phyloP scores from a whole-genome alignment of 2,113 vertebrate genomes.

The Falco punctatus region DNA sequence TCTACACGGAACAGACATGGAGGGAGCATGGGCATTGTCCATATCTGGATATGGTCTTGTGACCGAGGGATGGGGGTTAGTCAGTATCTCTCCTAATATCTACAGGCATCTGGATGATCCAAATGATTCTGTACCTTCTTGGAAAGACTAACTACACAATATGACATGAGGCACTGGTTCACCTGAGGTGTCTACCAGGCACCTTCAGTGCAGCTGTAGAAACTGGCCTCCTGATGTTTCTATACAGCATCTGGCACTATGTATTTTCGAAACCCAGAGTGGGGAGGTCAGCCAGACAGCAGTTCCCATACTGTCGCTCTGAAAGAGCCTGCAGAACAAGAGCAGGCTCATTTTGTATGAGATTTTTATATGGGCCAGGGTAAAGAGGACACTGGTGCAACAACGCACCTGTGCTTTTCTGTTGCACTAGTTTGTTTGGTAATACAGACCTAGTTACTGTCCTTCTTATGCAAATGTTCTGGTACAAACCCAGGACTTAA shows the following conservation, averaged over 20 bases:
- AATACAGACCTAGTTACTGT: not conserved
- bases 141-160: not conserved
- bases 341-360: not conserved
- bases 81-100: not conserved
- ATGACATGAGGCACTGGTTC: not conserved
- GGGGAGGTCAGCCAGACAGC: not conserved
- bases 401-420: rapidly evolving
- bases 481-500: not conserved
- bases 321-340: not conserved
- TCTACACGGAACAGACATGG: not conserved
- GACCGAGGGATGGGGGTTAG: not conserved
- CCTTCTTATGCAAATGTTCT: not conserved
- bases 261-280: not conserved
- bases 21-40: rapidly evolving
- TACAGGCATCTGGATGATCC: not conserved
- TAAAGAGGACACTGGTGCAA: not conserved
- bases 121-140: not conserved
- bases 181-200: not conserved
- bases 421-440: not conserved
- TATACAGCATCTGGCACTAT: not conserved
- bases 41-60: rapidly evolving
- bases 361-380: not conserved
- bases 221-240: not conserved
- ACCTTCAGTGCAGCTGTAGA: not conserved
- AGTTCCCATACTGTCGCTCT: not conserved